Evolutionary conservation across 2,113 vertebrate species (phyloP), one percentile per base, ranked within the genome.

Genomic region (Microcebus lehilahytsara): DNA sequence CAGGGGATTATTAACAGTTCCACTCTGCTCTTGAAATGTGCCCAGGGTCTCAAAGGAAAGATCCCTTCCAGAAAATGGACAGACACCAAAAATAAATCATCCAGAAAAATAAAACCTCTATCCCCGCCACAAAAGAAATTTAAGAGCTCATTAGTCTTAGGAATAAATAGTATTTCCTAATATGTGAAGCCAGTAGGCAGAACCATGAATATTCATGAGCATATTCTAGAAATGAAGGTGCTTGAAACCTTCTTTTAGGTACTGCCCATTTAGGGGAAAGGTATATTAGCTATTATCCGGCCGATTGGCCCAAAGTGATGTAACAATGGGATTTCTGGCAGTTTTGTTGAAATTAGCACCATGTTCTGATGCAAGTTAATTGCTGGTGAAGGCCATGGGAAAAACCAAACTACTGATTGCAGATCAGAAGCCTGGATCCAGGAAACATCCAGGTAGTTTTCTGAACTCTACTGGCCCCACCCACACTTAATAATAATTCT

Each of bases 31-130:
- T 67, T 72, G 51, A 93, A 94, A 97, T 71, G 60, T 78, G 60
- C 80, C 72, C 75, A 37, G 56, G 23, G 64, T 96, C 78, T 94
- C 91, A 87, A 91, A 88, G 64, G 49, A 84, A 92, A 66, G 37
- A 91, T 60, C 34, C n/a, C 16, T 95, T 85, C 84, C 79, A 97
- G 93, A 97, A 97, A 88, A n/a, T 37, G 9, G 78, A 97, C 51
- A 66, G 66, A 11, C 58, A 89, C 51, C 78, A 89, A 87, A 93
- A 97, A 91, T 89, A 95, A 97, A 96, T 89, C 96, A 95, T 91
- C 79, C 93, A 95, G 89, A 93, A 95, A 95, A 96, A 92, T 85
- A 93, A 96, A 96, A 91, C 32, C 86, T 77, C 80, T 95, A 91
- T 85, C 85, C 88, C 58, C 34, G 16, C 23, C 83, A 91, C 64